These are phyloP conservation scores for Callorhinus ursinus DNA, from an alignment of 2,113 vertebrate species.

Conservation along the genomic window DNA sequence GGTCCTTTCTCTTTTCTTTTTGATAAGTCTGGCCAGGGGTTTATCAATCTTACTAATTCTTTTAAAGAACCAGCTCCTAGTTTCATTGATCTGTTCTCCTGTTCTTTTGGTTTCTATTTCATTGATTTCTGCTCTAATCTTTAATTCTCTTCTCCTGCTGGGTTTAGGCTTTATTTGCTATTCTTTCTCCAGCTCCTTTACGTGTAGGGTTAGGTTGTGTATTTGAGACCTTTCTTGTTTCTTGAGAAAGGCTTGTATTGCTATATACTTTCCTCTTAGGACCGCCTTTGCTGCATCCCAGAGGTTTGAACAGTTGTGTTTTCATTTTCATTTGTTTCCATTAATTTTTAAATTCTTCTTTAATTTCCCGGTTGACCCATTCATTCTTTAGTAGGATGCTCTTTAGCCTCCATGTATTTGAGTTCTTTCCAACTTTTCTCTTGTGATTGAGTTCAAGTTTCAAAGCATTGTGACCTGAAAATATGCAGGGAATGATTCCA, in stretches of 20 bases:
- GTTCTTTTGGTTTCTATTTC: too few species aligned
- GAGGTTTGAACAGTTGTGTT: not conserved
- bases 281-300: not conserved
- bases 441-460: not conserved
- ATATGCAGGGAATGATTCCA: not conserved
- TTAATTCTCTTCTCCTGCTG: too few species aligned
- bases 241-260: not conserved
- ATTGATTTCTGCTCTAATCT: too few species aligned
- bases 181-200: not conserved
- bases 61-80: too few species aligned
- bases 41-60: too few species aligned
- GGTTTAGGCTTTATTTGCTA: too few species aligned
- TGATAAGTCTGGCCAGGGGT: too few species aligned
- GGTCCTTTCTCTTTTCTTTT: too few species aligned
- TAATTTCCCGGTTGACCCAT: too few species aligned
- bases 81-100: too few species aligned
- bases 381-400: not conserved
- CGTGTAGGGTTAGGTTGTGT: not conserved
- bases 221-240: not conserved
- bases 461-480: not conserved
- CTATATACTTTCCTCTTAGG: not conserved
- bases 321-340: not conserved
- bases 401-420: not conserved
- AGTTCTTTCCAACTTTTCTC: not conserved
- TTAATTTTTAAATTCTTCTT: not conserved